Conservation (phyloP, 2,888 invertebrate species). For the Neoascia interrupta region DNA sequence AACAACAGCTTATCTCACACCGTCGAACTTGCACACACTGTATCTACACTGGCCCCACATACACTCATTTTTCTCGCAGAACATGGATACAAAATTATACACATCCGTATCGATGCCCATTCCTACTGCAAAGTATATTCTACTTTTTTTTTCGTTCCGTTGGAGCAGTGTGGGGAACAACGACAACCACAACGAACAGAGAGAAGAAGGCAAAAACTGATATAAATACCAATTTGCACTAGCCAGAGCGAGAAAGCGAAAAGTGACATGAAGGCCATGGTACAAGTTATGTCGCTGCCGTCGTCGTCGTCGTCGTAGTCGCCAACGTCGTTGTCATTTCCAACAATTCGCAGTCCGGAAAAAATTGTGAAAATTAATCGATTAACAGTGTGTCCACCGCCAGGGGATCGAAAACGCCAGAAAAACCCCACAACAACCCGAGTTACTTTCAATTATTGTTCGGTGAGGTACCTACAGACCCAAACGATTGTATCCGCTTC, state of each 20-base stretch:
- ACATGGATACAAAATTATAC: constrained; percentile 35
- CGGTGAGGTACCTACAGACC: constrained; percentile 24
- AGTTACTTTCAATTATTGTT: too few relatives aligned
- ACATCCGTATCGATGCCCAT: constrained; percentile 59
- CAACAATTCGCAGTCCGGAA: constrained; percentile 66
- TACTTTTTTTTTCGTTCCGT: constrained; percentile 20
- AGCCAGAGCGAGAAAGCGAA: constrained; percentile 60
- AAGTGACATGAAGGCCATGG: constrained; percentile 72
- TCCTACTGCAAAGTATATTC: constrained; percentile 42
- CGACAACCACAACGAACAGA: constrained; percentile 33
- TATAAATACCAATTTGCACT: constrained; percentile 13
- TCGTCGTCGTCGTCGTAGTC: constrained; percentile 65
- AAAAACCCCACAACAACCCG: constrained; percentile 1
- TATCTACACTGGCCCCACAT: constrained; percentile 38
- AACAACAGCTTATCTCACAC: too few relatives aligned
- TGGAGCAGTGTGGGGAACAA: constrained; percentile 56
- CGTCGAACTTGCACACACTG: constrained; percentile 17
- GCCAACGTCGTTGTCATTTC: constrained; percentile 67
- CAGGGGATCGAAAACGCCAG: constrained; percentile 15
- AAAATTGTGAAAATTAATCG: constrained; percentile 61
- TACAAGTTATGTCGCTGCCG: constrained; percentile 70
- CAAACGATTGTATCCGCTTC: constrained; percentile 35
- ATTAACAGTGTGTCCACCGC: constrained; percentile 40
- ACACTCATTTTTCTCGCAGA: constrained; percentile 35
- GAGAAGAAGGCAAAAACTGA: constrained; percentile 46